Evolutionary conservation across 2,888 invertebrate genomes (phyloP).

Genomic region (Phyllotreta cruciferae): DNA sequence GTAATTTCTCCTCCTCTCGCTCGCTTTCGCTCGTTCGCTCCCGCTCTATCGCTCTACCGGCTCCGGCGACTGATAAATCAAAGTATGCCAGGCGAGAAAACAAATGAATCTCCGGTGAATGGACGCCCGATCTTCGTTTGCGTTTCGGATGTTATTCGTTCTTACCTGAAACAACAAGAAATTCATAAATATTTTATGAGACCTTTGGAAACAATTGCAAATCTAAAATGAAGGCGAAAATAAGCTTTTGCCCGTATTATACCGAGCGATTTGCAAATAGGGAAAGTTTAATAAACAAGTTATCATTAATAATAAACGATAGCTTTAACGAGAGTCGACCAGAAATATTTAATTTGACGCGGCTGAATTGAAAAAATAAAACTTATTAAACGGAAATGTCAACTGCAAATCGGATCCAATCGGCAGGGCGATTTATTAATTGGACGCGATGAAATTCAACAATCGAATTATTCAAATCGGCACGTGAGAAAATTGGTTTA

Average conservation of each 20-base stretch:
- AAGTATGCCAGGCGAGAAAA: slow-evolving; percentile 3
- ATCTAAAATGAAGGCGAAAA: background rate
- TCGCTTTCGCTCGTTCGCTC: background rate
- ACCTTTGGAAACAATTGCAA: slow-evolving; percentile 36
- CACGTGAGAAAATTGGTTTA: slow-evolving; percentile 20
- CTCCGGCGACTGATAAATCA: slow-evolving; percentile 8
- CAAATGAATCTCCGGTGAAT: slow-evolving; percentile 14
- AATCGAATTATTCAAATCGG: slow-evolving; percentile 16
- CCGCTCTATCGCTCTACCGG: background rate
- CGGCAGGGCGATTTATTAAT: slow-evolving; percentile 26
- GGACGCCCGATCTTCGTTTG: slow-evolving; percentile 4
- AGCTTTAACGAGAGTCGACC: background rate
- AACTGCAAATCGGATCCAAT: slow-evolving; percentile 22
- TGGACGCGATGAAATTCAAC: slow-evolving; percentile 20
- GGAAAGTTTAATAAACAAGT: too few relatives aligned
- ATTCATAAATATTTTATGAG: slow-evolving; percentile 49
- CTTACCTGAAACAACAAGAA: slow-evolving; percentile 50
- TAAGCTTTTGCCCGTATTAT: background rate
- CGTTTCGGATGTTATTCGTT: slow-evolving; percentile 35
- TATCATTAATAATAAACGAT: too few relatives aligned
- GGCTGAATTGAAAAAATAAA: slow-evolving; percentile 24
- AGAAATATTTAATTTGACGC: slow-evolving; percentile 16
- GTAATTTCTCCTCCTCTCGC: background rate
- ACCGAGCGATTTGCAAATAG: too few relatives aligned
- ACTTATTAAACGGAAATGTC: slow-evolving; percentile 31